A percentile compares a stretch with the other conserved stretches of the same genome.
phyloP scores from a whole-genome alignment of 2,888 invertebrate genomes.

The Nasonovia ribisnigri region DNA sequence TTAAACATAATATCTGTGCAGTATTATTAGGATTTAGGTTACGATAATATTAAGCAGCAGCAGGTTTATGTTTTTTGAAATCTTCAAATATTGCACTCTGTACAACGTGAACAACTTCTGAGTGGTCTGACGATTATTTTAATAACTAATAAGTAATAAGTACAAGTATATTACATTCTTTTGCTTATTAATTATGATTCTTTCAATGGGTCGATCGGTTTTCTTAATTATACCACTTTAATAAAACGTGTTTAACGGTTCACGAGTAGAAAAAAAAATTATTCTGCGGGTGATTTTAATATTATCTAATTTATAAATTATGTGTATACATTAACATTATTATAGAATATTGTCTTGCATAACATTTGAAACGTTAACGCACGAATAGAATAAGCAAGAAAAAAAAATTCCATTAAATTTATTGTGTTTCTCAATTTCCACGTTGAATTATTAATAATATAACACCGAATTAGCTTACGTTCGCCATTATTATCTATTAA shows the following conservation, averaged over 20 bases:
- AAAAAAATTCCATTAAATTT: constrained; percentile 12
- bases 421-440: constrained; percentile 21
- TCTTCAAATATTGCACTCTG: background rate
- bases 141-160: background rate
- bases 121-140: background rate
- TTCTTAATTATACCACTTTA: constrained; percentile 19
- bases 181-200: background rate
- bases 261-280: background rate
- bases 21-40: background rate
- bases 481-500: constrained; percentile 14
- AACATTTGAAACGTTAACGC: background rate
- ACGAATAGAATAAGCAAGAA: background rate
- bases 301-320: background rate
- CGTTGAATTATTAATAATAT: background rate
- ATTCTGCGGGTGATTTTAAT: background rate
- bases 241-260: constrained; percentile 28
- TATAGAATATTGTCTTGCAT: constrained; percentile 11
- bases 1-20: background rate
- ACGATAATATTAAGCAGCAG: background rate
- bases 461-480: background rate
- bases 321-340: constrained; percentile 1
- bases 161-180: background rate
- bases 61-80: background rate
- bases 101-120: background rate
- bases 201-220: background rate